Base-by-base conservation (phyloP, 2,113 vertebrate genomes). In the Sminthopsis crassicaudata region DNA sequence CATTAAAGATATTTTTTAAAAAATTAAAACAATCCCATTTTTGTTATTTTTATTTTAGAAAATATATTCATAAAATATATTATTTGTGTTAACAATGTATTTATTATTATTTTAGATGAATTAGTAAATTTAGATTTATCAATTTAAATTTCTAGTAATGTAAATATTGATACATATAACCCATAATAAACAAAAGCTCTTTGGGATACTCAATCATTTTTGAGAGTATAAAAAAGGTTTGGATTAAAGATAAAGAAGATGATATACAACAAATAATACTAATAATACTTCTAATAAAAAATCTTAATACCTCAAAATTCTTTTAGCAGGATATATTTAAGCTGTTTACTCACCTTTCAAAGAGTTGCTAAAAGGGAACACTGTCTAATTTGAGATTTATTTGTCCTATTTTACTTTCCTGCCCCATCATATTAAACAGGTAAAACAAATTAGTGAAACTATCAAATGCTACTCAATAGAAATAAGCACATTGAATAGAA, bases 401-500 rank as follows among this genome's bases (percentile, higher is more conserved):
- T 42, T 84, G n/a, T 42, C 36, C 67, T 84, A 22, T 84, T 84
- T 84, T 22, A 84, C 2, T 84, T 84, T 84, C 16, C 36, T 84
- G 67, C 36, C 16, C 67, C 19, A 84, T 84, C 5, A 84, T 84
- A 19, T 84, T 84, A 42, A 84, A n/a, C 36, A 42, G n/a, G 16
- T 42, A 42, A 22, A 42, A 42, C 2, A 42, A 84, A 84, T 84
- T 42, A 84, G 6, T 84, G 67, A 84, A 84, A 42, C 16, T 42
- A 42, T 84, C 36, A 84, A 84, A 42, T 84, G 6, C 16, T 84
- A 42, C 22, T 6, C n/a, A 84, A 16, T 5, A 84, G 67, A n/a
- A n/a, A 84, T 1, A 42, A 42, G 36, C 5, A n/a, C 1, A n/a
- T n/a, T 1, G n/a, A 36, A 0, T 76, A 12, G 30, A 1, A 19